phyloP scores from a whole-genome alignment of 2,888 invertebrate species.

The Amaurobius ferox region DNA sequence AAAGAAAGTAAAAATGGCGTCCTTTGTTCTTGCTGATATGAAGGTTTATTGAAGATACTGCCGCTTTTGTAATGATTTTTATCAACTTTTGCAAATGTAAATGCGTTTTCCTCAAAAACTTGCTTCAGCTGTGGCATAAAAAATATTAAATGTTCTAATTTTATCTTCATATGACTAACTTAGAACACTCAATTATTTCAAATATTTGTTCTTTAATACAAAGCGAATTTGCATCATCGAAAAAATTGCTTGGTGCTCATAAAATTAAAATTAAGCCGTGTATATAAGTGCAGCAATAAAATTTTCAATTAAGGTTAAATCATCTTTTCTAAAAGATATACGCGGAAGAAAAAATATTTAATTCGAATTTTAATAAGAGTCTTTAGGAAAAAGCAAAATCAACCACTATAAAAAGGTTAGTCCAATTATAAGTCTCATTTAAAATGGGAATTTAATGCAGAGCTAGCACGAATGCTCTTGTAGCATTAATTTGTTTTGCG shows the following conservation, averaged over 20 bases:
- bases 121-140: no score
- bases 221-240: background rate
- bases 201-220: no score
- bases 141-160: no score
- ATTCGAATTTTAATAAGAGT: background rate
- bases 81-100: no score
- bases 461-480: background rate
- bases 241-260: background rate
- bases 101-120: no score
- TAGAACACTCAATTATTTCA: background rate
- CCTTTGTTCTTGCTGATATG: no score
- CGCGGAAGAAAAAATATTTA: background rate
- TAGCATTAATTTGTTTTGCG: background rate
- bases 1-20: no score
- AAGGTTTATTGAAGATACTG: no score
- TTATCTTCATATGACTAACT: no score
- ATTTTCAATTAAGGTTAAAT: constrained; percentile 9
- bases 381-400: background rate
- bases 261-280: background rate
- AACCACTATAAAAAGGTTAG: background rate
- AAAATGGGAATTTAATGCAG: background rate
- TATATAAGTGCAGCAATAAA: constrained; percentile 11
- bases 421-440: constrained; percentile 11
- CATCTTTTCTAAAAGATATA: background rate
- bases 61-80: no score